Evolutionary conservation across 2,888 invertebrate species (phyloP).

Genomic region (Hydriomena furcata): DNA sequence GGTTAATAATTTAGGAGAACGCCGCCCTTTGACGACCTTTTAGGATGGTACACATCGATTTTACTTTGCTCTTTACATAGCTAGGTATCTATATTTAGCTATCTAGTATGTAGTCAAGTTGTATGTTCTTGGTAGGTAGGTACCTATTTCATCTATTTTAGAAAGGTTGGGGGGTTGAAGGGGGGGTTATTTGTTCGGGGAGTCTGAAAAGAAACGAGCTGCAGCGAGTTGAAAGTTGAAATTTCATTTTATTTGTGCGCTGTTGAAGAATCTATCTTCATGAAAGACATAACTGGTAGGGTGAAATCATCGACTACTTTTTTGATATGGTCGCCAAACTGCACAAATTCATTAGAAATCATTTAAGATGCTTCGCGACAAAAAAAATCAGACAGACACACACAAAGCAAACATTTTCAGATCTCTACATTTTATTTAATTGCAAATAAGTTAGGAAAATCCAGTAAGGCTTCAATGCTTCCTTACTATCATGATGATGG

Average conservation of each 20-base stretch:
- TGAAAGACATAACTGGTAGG: too few species aligned
- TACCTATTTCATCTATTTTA: constrained; percentile 12
- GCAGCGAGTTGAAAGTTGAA: neutral
- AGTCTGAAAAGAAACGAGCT: neutral
- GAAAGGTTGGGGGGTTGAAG: neutral
- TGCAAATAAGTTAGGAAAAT: too few species aligned
- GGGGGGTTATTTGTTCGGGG: neutral
- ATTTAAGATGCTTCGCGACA: too few species aligned
- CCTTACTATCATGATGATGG: too few species aligned
- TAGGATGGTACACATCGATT: constrained; percentile 48
- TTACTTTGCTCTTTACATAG: constrained; percentile 36
- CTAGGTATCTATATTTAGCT: constrained; percentile 21
- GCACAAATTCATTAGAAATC: too few species aligned
- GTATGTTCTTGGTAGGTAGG: neutral
- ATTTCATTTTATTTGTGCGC: neutral
- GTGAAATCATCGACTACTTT: too few species aligned
- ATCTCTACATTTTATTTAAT: too few species aligned
- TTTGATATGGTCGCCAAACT: too few species aligned
- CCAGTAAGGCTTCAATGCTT: too few species aligned
- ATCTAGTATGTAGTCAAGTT: constrained; percentile 3
- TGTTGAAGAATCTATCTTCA: too few species aligned
- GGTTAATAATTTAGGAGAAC: constrained; percentile 75
- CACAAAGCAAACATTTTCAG: too few species aligned
- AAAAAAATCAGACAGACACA: too few species aligned
- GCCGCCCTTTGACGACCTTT: constrained; percentile 64